A percentile compares a stretch with the other conserved stretches of the same genome.
Evolutionary conservation across 2,888 invertebrate genomes (phyloP).

Genomic region (Cantharis rufa): DNA sequence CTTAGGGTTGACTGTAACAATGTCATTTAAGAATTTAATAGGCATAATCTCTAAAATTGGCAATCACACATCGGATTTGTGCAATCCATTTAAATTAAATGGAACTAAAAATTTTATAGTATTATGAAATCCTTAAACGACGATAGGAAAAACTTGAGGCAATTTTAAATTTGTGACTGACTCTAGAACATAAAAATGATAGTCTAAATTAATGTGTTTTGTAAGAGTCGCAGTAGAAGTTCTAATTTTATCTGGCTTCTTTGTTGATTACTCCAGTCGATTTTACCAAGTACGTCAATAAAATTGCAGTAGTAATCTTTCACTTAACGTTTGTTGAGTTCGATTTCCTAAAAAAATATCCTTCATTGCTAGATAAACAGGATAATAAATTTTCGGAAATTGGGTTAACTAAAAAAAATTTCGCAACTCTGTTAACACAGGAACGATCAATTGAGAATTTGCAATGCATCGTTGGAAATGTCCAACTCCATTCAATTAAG

Average conservation of each 20-base stretch:
- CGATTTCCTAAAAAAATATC: neutral
- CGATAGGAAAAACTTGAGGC: too few species aligned
- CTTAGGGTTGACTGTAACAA: too few species aligned
- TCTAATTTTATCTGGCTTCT: neutral
- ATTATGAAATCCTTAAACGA: too few species aligned
- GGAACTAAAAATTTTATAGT: too few species aligned
- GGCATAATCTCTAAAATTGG: too few species aligned
- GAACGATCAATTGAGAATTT: neutral
- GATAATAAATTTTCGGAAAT: neutral
- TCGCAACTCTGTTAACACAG: neutral
- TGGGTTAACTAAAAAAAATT: too few species aligned
- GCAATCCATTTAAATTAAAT: too few species aligned
- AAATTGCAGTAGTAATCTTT: neutral
- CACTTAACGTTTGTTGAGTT: neutral
- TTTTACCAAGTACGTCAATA: neutral
- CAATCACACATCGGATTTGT: too few species aligned
- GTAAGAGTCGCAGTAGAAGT: neutral
- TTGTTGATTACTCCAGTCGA: neutral
- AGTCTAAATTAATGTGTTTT: neutral
- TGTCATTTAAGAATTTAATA: too few species aligned
- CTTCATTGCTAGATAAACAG: neutral
- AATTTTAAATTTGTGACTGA: too few species aligned
- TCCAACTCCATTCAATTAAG: neutral
- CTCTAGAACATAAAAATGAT: neutral
- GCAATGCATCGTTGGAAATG: neutral